A percentile compares a stretch with the other conserved stretches of the same genome.
Evolutionary conservation across 2,888 invertebrate genomes (phyloP).

Genomic region (Dryadula phaetusa): DNA sequence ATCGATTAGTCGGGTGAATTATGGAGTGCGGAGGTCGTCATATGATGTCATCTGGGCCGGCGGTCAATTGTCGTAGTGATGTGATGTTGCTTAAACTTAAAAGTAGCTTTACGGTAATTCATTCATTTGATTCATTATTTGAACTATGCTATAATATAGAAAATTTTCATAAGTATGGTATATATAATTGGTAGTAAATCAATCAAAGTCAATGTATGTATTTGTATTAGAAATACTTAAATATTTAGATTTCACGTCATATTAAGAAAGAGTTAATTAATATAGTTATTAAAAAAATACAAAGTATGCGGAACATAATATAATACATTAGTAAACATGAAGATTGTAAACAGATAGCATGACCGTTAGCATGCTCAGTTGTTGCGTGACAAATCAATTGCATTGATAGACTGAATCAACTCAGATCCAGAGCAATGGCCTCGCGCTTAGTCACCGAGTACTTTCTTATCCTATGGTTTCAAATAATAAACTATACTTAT

Average conservation of each 20-base stretch:
- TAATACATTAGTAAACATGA: conserved; percentile 15
- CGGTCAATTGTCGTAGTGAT: conserved; percentile 60
- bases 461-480: conserved; percentile 31
- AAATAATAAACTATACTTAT: not conserved
- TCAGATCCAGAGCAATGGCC: conserved; percentile 36
- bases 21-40: conserved; percentile 44
- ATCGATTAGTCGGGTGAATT: conserved; percentile 47
- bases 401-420: conserved; percentile 38
- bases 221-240: too few species aligned
- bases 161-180: too few species aligned
- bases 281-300: not conserved
- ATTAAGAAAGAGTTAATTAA: not conserved
- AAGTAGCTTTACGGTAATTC: not conserved
- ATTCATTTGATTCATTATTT: not conserved
- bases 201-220: too few species aligned
- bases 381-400: conserved; percentile 44
- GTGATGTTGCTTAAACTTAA: conserved; percentile 32
- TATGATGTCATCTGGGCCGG: conserved; percentile 70
- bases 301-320: conserved; percentile 12
- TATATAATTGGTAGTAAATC: too few species aligned
- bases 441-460: conserved; percentile 32
- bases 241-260: not conserved
- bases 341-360: conserved; percentile 26
- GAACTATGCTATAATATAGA: too few species aligned
- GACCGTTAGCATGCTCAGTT: conserved; percentile 27